Conservation (phyloP, 2,888 invertebrate species). For the Tenthredo livida region DNA sequence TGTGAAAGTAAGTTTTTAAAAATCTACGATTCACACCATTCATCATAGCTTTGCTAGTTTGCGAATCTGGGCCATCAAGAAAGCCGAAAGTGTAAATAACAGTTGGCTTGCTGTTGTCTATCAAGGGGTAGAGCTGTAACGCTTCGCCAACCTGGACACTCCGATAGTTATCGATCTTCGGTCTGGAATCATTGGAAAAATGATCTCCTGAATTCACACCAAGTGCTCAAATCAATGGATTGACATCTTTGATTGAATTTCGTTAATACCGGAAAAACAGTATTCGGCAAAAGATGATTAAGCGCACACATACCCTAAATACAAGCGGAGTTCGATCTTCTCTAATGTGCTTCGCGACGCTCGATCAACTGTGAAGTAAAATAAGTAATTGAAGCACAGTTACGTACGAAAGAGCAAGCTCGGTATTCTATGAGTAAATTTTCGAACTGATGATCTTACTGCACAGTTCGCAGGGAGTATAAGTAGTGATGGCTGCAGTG, state of each 20-base stretch:
- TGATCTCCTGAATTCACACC: not conserved
- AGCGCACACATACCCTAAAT: not conserved
- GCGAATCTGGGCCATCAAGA: conserved; percentile 72
- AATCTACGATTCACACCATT: not conserved
- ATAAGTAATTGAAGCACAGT: not conserved
- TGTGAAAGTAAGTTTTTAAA: not conserved
- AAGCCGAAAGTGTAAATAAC: conserved; percentile 76
- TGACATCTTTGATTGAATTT: not conserved
- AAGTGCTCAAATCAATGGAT: not conserved
- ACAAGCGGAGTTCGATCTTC: not conserved
- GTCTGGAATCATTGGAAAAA: not conserved
- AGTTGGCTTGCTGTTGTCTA: conserved; percentile 66
- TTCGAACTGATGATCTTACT: not conserved
- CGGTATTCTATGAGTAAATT: not conserved
- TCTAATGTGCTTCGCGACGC: not conserved
- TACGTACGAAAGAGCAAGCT: not conserved
- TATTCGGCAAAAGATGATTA: not conserved
- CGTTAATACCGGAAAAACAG: not conserved
- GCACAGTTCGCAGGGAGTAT: not conserved
- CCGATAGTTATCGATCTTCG: not conserved
- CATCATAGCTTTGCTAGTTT: conserved; percentile 70
- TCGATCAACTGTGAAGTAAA: not conserved
- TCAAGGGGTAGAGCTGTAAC: not conserved
- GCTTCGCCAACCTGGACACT: not conserved
- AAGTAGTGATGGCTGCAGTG: not conserved